Evolutionary conservation across 2,888 invertebrate genomes (phyloP).

Genomic region (Drosophila peninsularis): DNA sequence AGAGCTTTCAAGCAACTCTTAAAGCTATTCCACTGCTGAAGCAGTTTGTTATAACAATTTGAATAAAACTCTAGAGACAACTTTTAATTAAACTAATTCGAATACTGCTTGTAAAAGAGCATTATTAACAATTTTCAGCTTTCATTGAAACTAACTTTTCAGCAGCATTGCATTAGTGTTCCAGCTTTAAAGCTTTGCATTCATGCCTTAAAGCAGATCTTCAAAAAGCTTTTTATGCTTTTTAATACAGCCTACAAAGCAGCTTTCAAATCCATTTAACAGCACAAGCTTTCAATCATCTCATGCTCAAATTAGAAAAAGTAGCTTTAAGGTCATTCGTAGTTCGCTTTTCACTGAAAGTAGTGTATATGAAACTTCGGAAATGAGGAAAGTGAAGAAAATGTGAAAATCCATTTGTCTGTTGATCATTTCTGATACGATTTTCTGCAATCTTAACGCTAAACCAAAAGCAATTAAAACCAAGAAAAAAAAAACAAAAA

Average conservation of each 20-base stretch:
- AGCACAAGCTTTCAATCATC: slow-evolving; percentile 9
- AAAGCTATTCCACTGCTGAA: no score
- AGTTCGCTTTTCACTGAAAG: not conserved
- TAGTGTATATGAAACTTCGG: not conserved
- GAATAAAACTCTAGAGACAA: no score
- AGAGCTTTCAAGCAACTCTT: not conserved
- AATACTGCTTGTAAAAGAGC: not conserved
- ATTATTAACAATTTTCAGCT: not conserved
- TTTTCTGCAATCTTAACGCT: slow-evolving; percentile 84
- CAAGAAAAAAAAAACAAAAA: slow-evolving; percentile 1
- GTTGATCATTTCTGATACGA: slow-evolving; percentile 81
- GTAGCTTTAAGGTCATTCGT: not conserved
- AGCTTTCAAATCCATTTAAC: not conserved
- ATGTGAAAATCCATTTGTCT: slow-evolving; percentile 13
- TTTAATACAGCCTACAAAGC: not conserved
- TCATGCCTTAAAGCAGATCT: not conserved
- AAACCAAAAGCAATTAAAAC: slow-evolving; percentile 31
- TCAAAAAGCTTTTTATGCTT: not conserved
- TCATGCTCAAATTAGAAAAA: not conserved
- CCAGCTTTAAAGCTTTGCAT: not conserved
- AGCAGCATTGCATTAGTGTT: not conserved
- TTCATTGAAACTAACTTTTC: not conserved
- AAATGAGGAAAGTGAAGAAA: not conserved
- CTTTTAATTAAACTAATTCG: no score
- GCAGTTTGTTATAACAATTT: no score